Percentiles rank a stretch among this genome's conserved stretches.
phyloP scores from a whole-genome alignment of 1,140 invertebrate species.

The Pogonus chalceus region DNA sequence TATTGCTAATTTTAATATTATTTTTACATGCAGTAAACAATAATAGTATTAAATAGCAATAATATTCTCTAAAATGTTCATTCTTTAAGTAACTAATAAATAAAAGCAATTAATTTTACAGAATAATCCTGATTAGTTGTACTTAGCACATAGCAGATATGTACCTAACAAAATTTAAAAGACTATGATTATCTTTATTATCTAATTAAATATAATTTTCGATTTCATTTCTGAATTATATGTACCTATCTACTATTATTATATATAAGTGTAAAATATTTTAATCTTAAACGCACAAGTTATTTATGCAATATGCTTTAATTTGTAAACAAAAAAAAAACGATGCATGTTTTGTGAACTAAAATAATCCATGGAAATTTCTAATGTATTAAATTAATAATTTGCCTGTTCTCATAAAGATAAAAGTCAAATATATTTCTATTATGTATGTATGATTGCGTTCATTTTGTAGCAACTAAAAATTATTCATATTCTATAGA shows the following conservation, averaged over 20 bases:
- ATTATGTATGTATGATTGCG: neutral
- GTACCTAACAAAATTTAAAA: slow-evolving; percentile 3
- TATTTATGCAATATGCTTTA: slow-evolving; percentile 1
- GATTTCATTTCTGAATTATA: neutral
- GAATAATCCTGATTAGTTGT: slow-evolving; percentile 2
- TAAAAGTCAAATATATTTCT: neutral
- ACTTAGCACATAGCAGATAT: slow-evolving; percentile 4
- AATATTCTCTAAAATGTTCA: too few relatives aligned
- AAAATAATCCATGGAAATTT: neutral
- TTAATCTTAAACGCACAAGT: neutral
- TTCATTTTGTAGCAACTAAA: too few relatives aligned
- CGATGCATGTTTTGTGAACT: neutral
- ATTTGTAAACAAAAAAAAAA: neutral
- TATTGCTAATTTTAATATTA: too few relatives aligned
- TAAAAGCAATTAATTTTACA: too few relatives aligned
- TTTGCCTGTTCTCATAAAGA: neutral
- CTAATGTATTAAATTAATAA: neutral
- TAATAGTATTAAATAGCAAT: too few relatives aligned
- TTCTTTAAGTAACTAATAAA: too few relatives aligned
- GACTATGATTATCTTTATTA: neutral
- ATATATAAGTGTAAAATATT: neutral
- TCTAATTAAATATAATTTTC: neutral
- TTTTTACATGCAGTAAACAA: too few relatives aligned
- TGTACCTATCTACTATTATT: neutral
- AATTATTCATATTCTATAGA: too few relatives aligned